phyloP scores from a whole-genome alignment of 2,797 vertebrate genomes.

The Hephaestus fuliginosus region DNA sequence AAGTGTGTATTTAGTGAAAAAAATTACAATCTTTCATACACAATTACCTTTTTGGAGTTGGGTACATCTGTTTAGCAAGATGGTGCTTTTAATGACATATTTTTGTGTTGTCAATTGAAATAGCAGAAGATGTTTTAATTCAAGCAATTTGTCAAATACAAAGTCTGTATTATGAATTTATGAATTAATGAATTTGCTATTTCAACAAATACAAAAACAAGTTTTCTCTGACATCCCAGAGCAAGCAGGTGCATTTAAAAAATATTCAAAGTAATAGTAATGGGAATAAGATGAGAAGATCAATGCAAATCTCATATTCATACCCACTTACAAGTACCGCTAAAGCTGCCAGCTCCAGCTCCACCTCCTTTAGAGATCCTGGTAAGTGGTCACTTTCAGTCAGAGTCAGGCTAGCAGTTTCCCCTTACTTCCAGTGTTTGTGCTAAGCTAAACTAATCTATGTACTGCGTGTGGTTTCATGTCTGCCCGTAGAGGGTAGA shows the following conservation, averaged over 20 bases:
- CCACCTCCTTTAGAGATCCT: neutral
- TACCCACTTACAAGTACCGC: neutral
- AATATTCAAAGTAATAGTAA: neutral
- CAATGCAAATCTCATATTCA: neutral
- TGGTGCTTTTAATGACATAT: neutral
- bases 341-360: neutral
- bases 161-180: neutral
- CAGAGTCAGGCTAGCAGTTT: neutral
- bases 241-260: neutral
- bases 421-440: neutral
- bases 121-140: conserved; percentile 9
- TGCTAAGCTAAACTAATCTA: conserved; percentile 28
- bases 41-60: too few relatives aligned
- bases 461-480: neutral
- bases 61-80: neutral
- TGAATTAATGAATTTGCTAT: neutral
- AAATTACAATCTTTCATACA: neutral
- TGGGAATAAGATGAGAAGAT: neutral
- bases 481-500: neutral
- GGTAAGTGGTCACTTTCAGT: neutral
- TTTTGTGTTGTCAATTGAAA: neutral
- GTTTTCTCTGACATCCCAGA: neutral
- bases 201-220: neutral
- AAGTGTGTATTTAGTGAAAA: conserved; percentile 7
- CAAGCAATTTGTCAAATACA: neutral